phyloP scores from a whole-genome alignment of 2,888 invertebrate genomes.

The Dexiosoma caninum region DNA sequence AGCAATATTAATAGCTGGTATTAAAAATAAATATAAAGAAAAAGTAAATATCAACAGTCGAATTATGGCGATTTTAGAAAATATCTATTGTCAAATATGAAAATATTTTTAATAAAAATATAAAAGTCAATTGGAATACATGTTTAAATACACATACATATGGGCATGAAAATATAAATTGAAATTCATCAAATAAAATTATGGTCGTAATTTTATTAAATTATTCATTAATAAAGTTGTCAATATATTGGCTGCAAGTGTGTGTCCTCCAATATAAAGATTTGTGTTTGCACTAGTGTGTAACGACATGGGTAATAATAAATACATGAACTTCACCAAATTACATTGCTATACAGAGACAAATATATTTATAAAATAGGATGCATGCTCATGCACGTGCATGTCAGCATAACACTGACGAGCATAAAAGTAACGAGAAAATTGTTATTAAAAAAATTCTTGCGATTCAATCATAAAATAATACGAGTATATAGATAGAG shows the following conservation, averaged over 20 bases:
- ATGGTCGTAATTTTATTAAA: slow-evolving; percentile 22
- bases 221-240: slow-evolving; percentile 32
- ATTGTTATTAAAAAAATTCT: not conserved
- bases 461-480: too few relatives aligned
- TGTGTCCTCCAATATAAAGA: not conserved
- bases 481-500: too few relatives aligned
- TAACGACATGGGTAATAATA: slow-evolving; percentile 18
- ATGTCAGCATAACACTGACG: not conserved
- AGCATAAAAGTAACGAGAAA: not conserved
- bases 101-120: not conserved
- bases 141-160: too few relatives aligned
- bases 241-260: slow-evolving; percentile 3
- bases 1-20: too few relatives aligned
- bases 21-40: too few relatives aligned
- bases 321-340: slow-evolving; percentile 18
- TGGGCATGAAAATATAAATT: slow-evolving; percentile 12
- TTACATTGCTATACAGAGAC: not conserved
- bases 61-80: too few relatives aligned
- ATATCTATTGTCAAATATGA: too few relatives aligned
- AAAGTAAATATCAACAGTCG: too few relatives aligned
- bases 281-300: not conserved
- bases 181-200: slow-evolving; percentile 36
- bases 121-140: not conserved
- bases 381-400: not conserved
- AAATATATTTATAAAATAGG: not conserved